A percentile compares a stretch with the other conserved stretches of the same genome.
Conservation (phyloP, 2,888 invertebrate species). For the Meteorus cinctellus region DNA sequence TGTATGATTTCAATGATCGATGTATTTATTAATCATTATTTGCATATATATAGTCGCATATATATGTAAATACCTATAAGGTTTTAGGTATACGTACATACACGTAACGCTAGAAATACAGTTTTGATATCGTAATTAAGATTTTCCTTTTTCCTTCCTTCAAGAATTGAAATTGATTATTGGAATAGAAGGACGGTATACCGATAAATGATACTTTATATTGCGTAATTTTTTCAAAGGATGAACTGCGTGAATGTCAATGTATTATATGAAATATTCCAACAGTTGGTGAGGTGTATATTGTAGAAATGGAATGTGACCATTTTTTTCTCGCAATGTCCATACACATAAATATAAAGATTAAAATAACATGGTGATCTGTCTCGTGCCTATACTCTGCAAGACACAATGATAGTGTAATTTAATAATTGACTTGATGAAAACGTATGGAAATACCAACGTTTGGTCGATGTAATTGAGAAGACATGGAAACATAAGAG, state of each 20-base stretch:
- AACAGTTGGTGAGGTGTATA: neutral
- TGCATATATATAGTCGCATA: neutral
- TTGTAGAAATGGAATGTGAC: conserved; percentile 1
- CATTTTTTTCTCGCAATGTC: neutral
- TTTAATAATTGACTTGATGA: neutral
- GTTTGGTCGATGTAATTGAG: neutral
- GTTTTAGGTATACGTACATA: neutral
- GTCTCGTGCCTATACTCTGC: neutral
- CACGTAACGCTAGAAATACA: neutral
- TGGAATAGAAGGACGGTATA: neutral
- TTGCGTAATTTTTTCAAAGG: neutral
- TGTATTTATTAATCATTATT: conserved; percentile 14
- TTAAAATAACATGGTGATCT: neutral
- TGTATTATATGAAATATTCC: conserved; percentile 32
- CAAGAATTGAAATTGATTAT: conserved; percentile 16
- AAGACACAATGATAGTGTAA: neutral
- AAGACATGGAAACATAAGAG: neutral
- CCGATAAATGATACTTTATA: neutral
- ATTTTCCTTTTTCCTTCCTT: neutral
- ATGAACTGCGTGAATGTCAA: conserved; percentile 1
- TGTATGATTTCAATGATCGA: conserved; percentile 31
- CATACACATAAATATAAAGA: neutral
- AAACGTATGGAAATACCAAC: neutral
- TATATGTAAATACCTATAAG: neutral
- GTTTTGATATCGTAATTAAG: neutral